Evolutionary conservation across 2,888 invertebrate genomes (phyloP).

Genomic region (Dusona sp.): DNA sequence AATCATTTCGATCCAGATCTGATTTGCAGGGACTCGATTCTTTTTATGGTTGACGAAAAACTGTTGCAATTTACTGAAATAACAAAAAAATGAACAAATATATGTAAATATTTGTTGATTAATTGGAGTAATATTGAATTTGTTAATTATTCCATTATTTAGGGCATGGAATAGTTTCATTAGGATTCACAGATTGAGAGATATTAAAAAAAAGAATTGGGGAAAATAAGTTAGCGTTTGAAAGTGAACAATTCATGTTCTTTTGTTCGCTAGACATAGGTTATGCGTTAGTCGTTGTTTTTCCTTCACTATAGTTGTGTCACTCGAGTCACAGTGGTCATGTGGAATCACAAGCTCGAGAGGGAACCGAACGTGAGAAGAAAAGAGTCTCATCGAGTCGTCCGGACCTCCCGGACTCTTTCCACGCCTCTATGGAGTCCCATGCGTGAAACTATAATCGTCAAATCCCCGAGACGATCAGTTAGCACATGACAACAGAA

Average conservation of each 20-base stretch:
- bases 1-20: too few relatives aligned
- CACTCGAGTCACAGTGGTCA: slow-evolving; percentile 42
- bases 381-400: slow-evolving; percentile 52
- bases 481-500: slow-evolving; percentile 43
- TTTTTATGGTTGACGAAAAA: too few relatives aligned
- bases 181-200: neutral
- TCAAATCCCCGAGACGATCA: slow-evolving; percentile 42
- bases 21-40: too few relatives aligned
- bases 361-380: slow-evolving; percentile 57
- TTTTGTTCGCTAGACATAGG: neutral
- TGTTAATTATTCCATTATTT: neutral
- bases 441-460: slow-evolving; percentile 43
- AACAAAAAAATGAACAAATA: too few relatives aligned
- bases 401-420: slow-evolving; percentile 68
- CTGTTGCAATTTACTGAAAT: too few relatives aligned
- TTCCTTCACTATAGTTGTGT: slow-evolving; percentile 20
- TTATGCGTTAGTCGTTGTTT: slow-evolving; percentile 40
- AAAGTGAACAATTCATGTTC: neutral
- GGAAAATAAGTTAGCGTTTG: neutral
- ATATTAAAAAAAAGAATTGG: slow-evolving; percentile 1
- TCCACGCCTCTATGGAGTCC: slow-evolving; percentile 55
- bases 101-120: neutral
- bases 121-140: neutral
- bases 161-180: neutral
- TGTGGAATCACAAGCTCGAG: slow-evolving; percentile 35